Base-by-base conservation (phyloP, 2,888 invertebrate species). In the Stenolophus ochropezus region DNA sequence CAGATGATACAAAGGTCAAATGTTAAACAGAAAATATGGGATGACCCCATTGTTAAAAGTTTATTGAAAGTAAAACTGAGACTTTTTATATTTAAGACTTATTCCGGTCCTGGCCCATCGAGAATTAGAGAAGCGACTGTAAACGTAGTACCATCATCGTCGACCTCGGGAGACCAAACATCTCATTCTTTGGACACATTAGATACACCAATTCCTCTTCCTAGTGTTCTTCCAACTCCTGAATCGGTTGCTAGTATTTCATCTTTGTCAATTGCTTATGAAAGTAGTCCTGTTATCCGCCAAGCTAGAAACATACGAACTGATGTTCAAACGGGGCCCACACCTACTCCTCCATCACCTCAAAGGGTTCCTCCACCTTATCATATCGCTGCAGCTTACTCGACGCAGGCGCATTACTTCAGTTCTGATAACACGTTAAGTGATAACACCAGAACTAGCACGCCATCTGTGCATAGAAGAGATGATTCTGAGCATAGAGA, bases 311-410 rank as follows among this genome's bases (percentile, higher is more conserved):
- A 86, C 82, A 85, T 89, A 21, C 86, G 88, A 18, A 89, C 83
- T 21, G 81, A 81, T 47, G 23, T 27, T 4, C 81, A 81, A 21
- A 6, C 71, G 4, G 18, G 16, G 18, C 49, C 78, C 8, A 53
- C 71, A 23, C 51, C 61, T 49, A 53, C 33, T 14, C 11, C 42
- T 14, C 51, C 69, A 23, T 21, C 76, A 5, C 69, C 81, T 78
- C 84, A 86, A 14, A 73, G 20, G 49, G 73, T 73, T 20, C 96
- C 96, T 14, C 96, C 96, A 0, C 96, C 96, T 0, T 96, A 96
- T 89, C 95, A 96, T 86, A 94, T 96, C 86, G 96, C 96, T 25
- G 95, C 96, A 21, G 94, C 93, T 1, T 95, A 94, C 86, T 96
- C 96, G 11, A 95, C 95, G 90, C 95, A 95, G 86, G 94, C 94